Conservation (phyloP, 1,140 invertebrate species). For the Chironomus striatipennis region DNA sequence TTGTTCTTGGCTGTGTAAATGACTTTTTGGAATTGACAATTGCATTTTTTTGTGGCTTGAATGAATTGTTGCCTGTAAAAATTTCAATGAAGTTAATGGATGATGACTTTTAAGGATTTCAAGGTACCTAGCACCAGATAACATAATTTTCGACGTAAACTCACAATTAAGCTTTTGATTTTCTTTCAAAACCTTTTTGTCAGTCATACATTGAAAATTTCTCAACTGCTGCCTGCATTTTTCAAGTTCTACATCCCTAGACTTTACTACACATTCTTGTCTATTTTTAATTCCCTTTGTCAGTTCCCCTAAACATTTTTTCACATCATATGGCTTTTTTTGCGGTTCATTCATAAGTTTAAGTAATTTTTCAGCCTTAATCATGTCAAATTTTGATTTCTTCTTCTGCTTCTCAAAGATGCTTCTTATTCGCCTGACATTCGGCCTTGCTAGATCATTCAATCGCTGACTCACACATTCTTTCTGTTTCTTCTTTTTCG, state of each 20-base stretch:
- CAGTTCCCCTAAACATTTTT: neutral
- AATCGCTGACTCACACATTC: neutral
- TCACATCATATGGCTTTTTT: neutral
- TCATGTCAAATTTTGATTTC: neutral
- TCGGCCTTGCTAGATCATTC: neutral
- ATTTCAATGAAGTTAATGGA: too few species aligned
- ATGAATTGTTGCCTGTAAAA: too few species aligned
- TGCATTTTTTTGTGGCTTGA: too few species aligned
- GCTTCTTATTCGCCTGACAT: neutral
- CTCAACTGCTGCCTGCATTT: neutral
- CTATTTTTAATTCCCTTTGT: neutral
- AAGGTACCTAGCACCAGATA: too few species aligned
- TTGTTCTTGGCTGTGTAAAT: too few species aligned
- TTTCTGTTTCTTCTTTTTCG: neutral
- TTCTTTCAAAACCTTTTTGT: neutral
- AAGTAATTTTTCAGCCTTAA: neutral
- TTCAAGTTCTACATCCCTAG: neutral
- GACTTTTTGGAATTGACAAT: too few species aligned
- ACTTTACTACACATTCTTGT: neutral
- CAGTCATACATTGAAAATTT: neutral
- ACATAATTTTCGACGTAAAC: too few species aligned
- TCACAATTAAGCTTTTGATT: too few species aligned
- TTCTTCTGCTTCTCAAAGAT: neutral
- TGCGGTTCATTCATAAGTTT: neutral
- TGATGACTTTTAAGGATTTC: too few species aligned